phyloP scores from a whole-genome alignment of 2,888 invertebrate species.

The Agonum fuliginosum region DNA sequence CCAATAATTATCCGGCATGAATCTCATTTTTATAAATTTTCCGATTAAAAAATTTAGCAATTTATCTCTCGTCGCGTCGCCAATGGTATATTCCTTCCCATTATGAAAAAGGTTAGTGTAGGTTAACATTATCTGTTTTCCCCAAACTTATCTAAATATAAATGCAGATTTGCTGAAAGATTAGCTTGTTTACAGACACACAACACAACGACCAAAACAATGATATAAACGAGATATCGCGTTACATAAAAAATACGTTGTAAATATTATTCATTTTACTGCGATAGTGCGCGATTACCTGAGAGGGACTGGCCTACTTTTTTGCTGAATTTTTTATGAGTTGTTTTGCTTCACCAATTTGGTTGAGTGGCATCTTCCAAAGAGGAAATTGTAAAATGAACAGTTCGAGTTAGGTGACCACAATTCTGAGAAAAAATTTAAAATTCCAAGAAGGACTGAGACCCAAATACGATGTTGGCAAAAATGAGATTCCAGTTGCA shows the following conservation, averaged over 20 bases:
- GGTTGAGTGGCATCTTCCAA: no score
- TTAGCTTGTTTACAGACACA: conserved; percentile 4
- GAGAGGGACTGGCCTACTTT: conserved; percentile 3
- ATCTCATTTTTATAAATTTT: not conserved
- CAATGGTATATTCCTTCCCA: not conserved
- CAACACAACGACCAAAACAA: conserved; percentile 9
- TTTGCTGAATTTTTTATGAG: no score
- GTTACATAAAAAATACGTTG: not conserved
- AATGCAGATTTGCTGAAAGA: conserved; percentile 27
- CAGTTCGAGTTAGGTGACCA: no score
- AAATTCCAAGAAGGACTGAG: no score
- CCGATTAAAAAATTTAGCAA: not conserved
- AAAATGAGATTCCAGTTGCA: no score
- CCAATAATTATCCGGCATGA: no score
- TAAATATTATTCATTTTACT: not conserved
- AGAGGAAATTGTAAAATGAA: no score
- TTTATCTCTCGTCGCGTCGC: not conserved
- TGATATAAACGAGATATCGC: not conserved
- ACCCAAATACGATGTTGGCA: no score
- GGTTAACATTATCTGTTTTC: conserved; percentile 26
- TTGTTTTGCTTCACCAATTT: not conserved
- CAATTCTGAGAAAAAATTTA: no score
- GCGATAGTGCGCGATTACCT: not conserved
- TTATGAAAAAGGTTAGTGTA: conserved; percentile 9
- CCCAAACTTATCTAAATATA: conserved; percentile 22